Evolutionary conservation across 1,140 invertebrate genomes (phyloP), one percentile per base, ranked within the genome.

Genomic region (Brachystomella parvula): DNA sequence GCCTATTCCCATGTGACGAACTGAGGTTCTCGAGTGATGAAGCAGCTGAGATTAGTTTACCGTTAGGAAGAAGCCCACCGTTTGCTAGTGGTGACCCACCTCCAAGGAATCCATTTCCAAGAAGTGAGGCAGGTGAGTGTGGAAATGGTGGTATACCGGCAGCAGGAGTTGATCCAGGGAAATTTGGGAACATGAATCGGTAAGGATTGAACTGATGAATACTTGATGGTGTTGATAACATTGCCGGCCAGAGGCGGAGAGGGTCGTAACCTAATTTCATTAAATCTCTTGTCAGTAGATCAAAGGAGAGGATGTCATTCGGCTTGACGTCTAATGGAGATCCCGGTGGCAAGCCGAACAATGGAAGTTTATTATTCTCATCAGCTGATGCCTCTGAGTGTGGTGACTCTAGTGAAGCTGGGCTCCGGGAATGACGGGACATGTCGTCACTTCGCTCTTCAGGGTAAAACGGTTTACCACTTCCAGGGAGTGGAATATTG

Each of bases 251-350:
- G 21, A 73, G 61, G 24, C 72, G 65, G 3, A 73, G 33, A 2
- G 72, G 72, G 60, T 73, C 72, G 28, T 73, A 73, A 35, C 72
- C 72, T 32, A 73, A 21, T 58, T 73, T 73, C 64, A 73, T 68
- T 39, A 73, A 65, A 57, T 73, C 69, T 31, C 72, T 44, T 15
- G 72, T 71, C 17, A 73, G 35, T 15, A 73, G 63, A 65, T 73
- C 72, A 53, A 73, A 71, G 6, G 72, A 70, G n/a, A 70, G 57
- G 21, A 73, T 61, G 47, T 73, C 72, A 57, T 68, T 73, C 19
- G 69, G 69, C 61, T 73, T 73, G 6, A 71, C 63, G 28, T 73
- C 72, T 24, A 73, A 32, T 24, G 72, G 72, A 69, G 72, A 71
- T 67, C 72, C 72, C 28, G 66, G 67, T 30, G 68, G 71, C 44